Conservation (phyloP, 2,113 vertebrate genomes). For the Gymnobelideus leadbeateri region DNA sequence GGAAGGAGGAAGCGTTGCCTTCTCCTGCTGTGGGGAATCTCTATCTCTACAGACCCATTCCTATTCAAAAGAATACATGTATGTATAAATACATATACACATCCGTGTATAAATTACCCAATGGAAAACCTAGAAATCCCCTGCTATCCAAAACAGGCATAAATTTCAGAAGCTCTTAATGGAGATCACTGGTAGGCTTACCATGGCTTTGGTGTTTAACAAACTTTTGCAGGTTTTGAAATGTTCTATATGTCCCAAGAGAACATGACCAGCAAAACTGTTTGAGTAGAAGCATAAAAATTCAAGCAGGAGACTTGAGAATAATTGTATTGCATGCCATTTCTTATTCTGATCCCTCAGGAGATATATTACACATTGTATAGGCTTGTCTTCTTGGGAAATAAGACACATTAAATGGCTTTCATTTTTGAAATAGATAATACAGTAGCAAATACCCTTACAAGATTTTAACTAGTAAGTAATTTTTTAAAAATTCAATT, state of each 20-base stretch:
- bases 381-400: background rate
- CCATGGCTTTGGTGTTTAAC: background rate
- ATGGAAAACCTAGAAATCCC: background rate
- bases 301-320: background rate
- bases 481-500: background rate
- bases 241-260: background rate
- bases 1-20: conserved; percentile 24
- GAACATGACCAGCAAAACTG: background rate
- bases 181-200: background rate
- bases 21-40: conserved; percentile 39
- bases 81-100: background rate
- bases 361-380: background rate
- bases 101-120: background rate
- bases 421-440: background rate
- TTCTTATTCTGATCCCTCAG: background rate
- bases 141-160: background rate
- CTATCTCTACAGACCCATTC: conserved; percentile 26
- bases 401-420: background rate
- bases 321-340: background rate
- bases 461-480: background rate
- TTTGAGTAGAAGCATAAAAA: background rate
- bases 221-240: background rate
- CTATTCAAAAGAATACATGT: conserved; percentile 31
- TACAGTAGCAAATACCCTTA: background rate
- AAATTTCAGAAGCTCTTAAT: background rate